These are phyloP conservation scores for Muscidifurax raptorellus DNA, from an alignment of 1,140 invertebrate genomes.

Conservation along the genomic window DNA sequence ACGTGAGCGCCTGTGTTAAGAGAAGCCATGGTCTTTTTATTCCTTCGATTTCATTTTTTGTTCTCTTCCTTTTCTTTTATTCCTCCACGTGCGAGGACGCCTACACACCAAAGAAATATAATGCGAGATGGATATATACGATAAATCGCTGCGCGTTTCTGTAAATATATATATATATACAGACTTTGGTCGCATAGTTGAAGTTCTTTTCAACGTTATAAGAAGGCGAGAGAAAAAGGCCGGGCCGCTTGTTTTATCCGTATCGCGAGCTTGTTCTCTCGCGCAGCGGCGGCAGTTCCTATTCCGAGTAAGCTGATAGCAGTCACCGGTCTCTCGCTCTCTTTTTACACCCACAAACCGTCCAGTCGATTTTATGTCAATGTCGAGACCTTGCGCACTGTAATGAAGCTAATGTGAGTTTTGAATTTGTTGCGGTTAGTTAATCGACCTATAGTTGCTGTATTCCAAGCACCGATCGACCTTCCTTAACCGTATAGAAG, in stretches of 20 bases:
- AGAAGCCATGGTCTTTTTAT: neutral
- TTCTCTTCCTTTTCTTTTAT: neutral
- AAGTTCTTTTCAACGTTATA: neutral
- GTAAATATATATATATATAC: neutral
- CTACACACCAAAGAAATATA: slow-evolving; percentile 33
- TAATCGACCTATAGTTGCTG: no score
- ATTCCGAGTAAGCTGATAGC: slow-evolving; percentile 67
- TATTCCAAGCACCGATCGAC: neutral
- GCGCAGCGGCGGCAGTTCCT: slow-evolving; percentile 44
- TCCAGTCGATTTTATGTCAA: slow-evolving; percentile 34
- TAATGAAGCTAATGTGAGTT: neutral
- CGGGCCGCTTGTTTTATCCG: slow-evolving; percentile 59
- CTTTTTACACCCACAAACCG: neutral
- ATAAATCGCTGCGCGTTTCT: neutral
- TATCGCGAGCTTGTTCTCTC: slow-evolving; percentile 43
- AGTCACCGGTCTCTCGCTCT: slow-evolving; percentile 52
- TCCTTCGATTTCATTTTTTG: neutral
- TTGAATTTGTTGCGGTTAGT: neutral
- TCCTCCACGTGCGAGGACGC: slow-evolving; percentile 9
- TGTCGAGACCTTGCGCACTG: slow-evolving; percentile 1
- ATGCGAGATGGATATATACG: neutral
- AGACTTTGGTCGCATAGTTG: neutral
- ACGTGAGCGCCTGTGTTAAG: neutral
- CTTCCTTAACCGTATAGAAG: neutral
- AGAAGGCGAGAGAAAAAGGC: neutral